phyloP scores from a whole-genome alignment of 1,140 invertebrate genomes.

The Sesamia nonagrioides region DNA sequence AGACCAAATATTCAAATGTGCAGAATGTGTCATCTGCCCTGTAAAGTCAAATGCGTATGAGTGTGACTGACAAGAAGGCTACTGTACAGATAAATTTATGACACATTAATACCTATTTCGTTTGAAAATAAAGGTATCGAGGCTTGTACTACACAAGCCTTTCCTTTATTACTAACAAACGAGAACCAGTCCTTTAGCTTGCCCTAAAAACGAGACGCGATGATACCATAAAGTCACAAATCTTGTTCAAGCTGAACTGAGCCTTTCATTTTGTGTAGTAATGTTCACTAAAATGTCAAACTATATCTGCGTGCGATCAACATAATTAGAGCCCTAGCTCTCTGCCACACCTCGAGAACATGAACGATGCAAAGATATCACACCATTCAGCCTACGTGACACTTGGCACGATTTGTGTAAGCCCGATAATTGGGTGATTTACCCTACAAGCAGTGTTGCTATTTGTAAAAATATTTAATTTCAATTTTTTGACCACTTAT shows the following conservation, averaged over 20 bases:
- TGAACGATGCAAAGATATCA: slow-evolving; percentile 40
- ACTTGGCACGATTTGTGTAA: slow-evolving; percentile 38
- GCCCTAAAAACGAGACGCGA: slow-evolving; percentile 10
- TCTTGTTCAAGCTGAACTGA: slow-evolving; percentile 8
- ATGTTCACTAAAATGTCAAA: slow-evolving; percentile 39
- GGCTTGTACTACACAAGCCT: background rate
- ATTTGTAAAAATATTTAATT: slow-evolving; percentile 1
- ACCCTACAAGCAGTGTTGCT: slow-evolving; percentile 2
- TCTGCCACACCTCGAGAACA: slow-evolving; percentile 47
- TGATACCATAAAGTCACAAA: slow-evolving; percentile 31
- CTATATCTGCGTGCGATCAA: slow-evolving; percentile 35
- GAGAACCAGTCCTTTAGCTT: background rate
- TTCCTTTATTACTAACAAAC: background rate
- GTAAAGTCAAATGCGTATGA: background rate
- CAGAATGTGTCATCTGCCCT: background rate
- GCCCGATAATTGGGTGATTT: slow-evolving; percentile 41
- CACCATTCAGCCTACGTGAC: slow-evolving; percentile 43
- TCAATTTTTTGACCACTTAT: background rate
- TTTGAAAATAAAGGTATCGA: background rate
- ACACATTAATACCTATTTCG: too few relatives aligned
- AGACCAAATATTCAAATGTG: too few relatives aligned
- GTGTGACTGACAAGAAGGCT: background rate
- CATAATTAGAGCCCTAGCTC: slow-evolving; percentile 47
- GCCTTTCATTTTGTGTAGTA: slow-evolving; percentile 32
- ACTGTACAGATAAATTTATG: too few relatives aligned